A percentile compares a stretch with the other conserved stretches of the same genome.
These are phyloP conservation scores for Synanthedon myopaeformis DNA, from an alignment of 2,888 invertebrate species.

Conservation along the genomic window DNA sequence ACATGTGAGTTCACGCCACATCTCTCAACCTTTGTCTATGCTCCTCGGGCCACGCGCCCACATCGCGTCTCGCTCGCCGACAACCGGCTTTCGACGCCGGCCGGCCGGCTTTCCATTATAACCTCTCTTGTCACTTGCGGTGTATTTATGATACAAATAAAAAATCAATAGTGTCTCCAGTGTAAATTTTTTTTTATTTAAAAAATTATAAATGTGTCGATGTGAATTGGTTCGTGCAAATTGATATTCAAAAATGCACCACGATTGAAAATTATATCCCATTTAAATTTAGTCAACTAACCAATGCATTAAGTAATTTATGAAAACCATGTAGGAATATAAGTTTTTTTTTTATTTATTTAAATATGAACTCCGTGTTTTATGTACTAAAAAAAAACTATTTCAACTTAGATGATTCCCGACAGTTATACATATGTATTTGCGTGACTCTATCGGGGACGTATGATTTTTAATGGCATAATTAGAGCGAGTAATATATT, in stretches of 20 bases:
- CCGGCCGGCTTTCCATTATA: slow-evolving; percentile 36
- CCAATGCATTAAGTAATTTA: no score
- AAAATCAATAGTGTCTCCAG: slow-evolving; percentile 4
- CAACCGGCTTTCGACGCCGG: slow-evolving; percentile 12
- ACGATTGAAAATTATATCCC: slow-evolving; percentile 5
- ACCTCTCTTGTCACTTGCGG: slow-evolving; percentile 32
- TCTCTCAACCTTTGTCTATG: not conserved
- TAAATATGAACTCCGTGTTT: no score
- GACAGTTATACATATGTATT: not conserved
- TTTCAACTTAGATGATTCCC: no score
- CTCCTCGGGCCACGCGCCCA: slow-evolving; percentile 12
- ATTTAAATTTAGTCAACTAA: no score
- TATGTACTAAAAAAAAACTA: no score
- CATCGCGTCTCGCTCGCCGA: slow-evolving; percentile 11
- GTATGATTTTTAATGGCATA: not conserved
- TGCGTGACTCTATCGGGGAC: not conserved
- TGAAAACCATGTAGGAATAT: no score
- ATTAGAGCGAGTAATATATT: not conserved
- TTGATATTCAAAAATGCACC: slow-evolving; percentile 24
- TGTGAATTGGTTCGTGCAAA: slow-evolving; percentile 1
- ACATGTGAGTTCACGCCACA: slow-evolving; percentile 50
- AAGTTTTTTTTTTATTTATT: no score
- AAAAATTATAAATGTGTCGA: not conserved
- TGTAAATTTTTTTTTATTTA: slow-evolving; percentile 1
- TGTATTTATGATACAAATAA: slow-evolving; percentile 28